These are phyloP conservation scores for Phycodurus eques DNA, from an alignment of 2,113 vertebrate species.

Conservation along the genomic window DNA sequence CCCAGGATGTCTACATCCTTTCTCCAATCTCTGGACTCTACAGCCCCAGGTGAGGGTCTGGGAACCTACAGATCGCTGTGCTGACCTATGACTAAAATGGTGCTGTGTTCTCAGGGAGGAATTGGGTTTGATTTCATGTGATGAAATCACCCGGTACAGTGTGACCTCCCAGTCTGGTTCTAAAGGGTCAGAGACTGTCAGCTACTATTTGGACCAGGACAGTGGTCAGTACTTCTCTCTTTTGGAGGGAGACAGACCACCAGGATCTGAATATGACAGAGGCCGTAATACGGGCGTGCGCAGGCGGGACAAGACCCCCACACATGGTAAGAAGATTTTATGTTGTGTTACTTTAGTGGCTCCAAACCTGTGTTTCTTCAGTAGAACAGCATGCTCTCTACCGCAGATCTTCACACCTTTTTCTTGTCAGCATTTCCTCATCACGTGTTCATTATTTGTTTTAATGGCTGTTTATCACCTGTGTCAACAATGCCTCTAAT, in stretches of 20 bases:
- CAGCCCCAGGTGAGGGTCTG: slow-evolving; percentile 77
- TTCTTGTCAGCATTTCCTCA: slow-evolving; percentile 19
- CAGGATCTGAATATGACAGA: slow-evolving; percentile 79
- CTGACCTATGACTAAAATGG: slow-evolving; percentile 11
- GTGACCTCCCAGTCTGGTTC: slow-evolving; percentile 76
- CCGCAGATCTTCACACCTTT: slow-evolving; percentile 17
- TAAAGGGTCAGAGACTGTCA: slow-evolving; percentile 82
- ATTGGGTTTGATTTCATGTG: slow-evolving; percentile 81
- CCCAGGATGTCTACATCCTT: slow-evolving; percentile 85
- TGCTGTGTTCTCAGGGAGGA: slow-evolving; percentile 77
- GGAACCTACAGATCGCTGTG: slow-evolving; percentile 15
- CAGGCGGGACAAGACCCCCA: slow-evolving; percentile 84
- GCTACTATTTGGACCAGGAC: slow-evolving; percentile 82
- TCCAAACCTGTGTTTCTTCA: neutral
- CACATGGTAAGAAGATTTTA: slow-evolving; percentile 75
- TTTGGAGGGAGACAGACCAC: slow-evolving; percentile 70
- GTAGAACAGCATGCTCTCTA: slow-evolving; percentile 28
- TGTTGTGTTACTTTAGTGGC: neutral
- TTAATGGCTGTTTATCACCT: slow-evolving; percentile 33
- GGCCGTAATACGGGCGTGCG: slow-evolving; percentile 79
- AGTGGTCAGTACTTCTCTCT: slow-evolving; percentile 82
- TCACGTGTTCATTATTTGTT: slow-evolving; percentile 41
- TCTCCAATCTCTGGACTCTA: slow-evolving; percentile 84
- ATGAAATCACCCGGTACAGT: slow-evolving; percentile 82
- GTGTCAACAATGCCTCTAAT: neutral